Conservation (phyloP, 2,797 vertebrate species). For the Sebastes variabilis region DNA sequence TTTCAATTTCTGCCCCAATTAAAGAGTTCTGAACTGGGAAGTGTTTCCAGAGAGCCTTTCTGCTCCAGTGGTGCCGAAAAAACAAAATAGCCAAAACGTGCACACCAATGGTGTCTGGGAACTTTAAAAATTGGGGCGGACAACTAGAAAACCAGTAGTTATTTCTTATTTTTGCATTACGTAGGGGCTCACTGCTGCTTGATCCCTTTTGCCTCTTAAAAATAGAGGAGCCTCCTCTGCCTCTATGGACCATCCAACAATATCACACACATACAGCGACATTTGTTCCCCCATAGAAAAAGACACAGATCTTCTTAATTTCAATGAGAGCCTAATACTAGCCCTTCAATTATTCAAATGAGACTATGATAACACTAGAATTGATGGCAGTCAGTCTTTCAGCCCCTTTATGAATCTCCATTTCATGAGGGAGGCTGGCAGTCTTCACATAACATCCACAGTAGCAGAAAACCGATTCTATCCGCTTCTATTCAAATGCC, state of each 20-base stretch:
- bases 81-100: background rate
- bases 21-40: constrained; percentile 3
- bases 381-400: constrained; percentile 13
- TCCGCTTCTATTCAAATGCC: constrained; percentile 4
- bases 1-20: constrained; percentile 20
- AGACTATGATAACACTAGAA: constrained; percentile 15
- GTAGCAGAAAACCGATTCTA: constrained; percentile 32
- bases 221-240: too few species aligned
- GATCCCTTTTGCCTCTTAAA: too few species aligned
- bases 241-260: background rate
- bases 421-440: background rate
- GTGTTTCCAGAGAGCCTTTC: constrained; percentile 8
- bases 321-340: constrained; percentile 12
- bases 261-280: background rate
- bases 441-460: constrained; percentile 14
- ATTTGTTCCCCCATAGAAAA: background rate
- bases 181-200: too few species aligned
- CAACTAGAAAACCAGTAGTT: too few species aligned
- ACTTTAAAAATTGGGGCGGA: too few species aligned
- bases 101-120: too few species aligned
- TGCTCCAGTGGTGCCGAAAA: background rate
- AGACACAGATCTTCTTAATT: constrained; percentile 29
- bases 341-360: constrained; percentile 41
- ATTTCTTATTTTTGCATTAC: too few species aligned
- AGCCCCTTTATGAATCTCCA: constrained; percentile 11